Conservation (phyloP, 2,888 invertebrate species). For the Clitarchus hookeri region DNA sequence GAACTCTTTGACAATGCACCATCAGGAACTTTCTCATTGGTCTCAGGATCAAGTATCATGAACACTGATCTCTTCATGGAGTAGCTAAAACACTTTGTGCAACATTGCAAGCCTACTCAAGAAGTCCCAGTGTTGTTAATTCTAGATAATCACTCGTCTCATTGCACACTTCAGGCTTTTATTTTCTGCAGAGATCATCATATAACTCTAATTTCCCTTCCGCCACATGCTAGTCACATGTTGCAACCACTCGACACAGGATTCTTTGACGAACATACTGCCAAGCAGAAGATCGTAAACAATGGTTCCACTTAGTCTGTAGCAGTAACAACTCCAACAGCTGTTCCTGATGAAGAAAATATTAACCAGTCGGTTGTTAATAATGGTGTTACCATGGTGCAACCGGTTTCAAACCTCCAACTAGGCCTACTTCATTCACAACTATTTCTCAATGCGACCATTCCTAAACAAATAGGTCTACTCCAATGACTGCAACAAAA, state of each 20-base stretch:
- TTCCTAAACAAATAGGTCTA: neutral
- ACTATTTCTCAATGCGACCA: too few species aligned
- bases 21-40: too few species aligned
- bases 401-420: neutral
- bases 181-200: constrained; percentile 39
- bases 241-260: constrained; percentile 41
- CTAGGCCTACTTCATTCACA: too few species aligned
- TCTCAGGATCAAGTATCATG: too few species aligned
- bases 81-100: constrained; percentile 40
- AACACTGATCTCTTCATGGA: constrained; percentile 39
- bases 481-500: neutral
- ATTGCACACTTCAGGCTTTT: constrained; percentile 38
- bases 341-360: too few species aligned
- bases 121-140: constrained; percentile 41
- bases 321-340: neutral
- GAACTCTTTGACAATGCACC: too few species aligned
- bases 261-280: constrained; percentile 19
- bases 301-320: neutral
- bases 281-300: neutral
- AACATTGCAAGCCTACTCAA: constrained; percentile 35
- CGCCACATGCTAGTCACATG: constrained; percentile 41
- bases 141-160: constrained; percentile 41
- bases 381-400: neutral
- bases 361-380: neutral
- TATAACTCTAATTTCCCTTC: constrained; percentile 38